phyloP scores from a whole-genome alignment of 2,797 vertebrate genomes.

The Coluber constrictor region DNA sequence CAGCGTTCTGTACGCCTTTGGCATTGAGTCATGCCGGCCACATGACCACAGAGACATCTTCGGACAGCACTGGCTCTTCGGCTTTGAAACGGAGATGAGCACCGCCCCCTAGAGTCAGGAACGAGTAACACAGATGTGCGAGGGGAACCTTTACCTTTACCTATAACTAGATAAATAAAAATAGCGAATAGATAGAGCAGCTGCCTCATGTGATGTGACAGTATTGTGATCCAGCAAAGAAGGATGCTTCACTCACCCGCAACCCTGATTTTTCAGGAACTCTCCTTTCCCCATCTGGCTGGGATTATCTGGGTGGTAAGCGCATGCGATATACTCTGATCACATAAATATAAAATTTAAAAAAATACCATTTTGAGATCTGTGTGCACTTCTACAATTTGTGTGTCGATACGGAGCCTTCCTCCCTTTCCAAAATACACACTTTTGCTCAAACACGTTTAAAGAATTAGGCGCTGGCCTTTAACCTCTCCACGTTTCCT shows the following conservation, averaged over 20 bases:
- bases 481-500: not conserved
- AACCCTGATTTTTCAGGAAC: slow-evolving; percentile 50
- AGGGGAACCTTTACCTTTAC: too few relatives aligned
- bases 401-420: not conserved
- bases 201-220: not conserved
- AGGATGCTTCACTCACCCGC: not conserved
- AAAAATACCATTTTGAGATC: not conserved
- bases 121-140: too few relatives aligned
- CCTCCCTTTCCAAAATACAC: not conserved
- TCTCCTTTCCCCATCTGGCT: slow-evolving; percentile 53
- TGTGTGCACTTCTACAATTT: too few relatives aligned
- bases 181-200: not conserved
- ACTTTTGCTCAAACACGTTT: not conserved
- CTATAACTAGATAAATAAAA: not conserved
- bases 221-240: accelerated
- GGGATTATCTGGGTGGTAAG: slow-evolving; percentile 60
- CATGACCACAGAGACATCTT: too few relatives aligned
- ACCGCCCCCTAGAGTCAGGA: too few relatives aligned
- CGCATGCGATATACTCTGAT: slow-evolving; percentile 40
- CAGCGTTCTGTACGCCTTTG: too few relatives aligned
- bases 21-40: too few relatives aligned
- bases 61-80: too few relatives aligned
- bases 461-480: not conserved
- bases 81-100: too few relatives aligned
- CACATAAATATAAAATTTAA: slow-evolving; percentile 10